phyloP scores from a whole-genome alignment of 2,888 invertebrate species.

The Drosophila borborema region DNA sequence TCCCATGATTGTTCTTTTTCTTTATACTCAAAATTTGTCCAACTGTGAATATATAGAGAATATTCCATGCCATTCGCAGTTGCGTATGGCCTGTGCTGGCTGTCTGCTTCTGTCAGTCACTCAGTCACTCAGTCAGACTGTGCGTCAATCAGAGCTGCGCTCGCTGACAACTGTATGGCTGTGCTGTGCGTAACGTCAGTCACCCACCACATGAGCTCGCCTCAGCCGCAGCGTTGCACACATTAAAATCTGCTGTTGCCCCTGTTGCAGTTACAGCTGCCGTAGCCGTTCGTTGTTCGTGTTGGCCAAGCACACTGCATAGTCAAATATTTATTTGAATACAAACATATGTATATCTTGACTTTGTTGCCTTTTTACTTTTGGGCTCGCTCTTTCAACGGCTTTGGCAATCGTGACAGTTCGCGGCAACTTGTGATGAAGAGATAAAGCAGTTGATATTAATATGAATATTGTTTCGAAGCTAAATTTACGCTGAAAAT shows the following conservation, averaged over 20 bases:
- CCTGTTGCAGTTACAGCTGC: constrained; percentile 21
- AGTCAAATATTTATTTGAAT: constrained; percentile 66
- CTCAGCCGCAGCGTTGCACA: constrained; percentile 44
- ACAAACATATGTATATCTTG: constrained; percentile 42
- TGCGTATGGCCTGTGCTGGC: constrained; percentile 21
- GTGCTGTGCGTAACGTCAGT: constrained; percentile 18
- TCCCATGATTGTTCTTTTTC: constrained; percentile 20
- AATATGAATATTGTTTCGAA: background rate
- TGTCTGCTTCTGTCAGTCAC: constrained; percentile 47
- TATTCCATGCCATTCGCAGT: constrained; percentile 30
- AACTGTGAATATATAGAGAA: constrained; percentile 16
- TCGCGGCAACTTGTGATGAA: constrained; percentile 30
- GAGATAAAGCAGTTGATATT: constrained; percentile 6
- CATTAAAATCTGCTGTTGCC: constrained; percentile 16
- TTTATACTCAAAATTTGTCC: constrained; percentile 31
- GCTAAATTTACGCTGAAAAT: background rate
- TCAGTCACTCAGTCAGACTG: constrained; percentile 38
- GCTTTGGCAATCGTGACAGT: constrained; percentile 44
- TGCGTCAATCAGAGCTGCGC: constrained; percentile 18
- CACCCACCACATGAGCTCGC: constrained; percentile 30
- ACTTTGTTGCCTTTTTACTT: constrained; percentile 19
- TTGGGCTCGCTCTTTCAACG: constrained; percentile 6
- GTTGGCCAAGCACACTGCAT: constrained; percentile 16
- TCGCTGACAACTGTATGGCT: constrained; percentile 5
- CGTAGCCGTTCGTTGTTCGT: background rate